phyloP scores from a whole-genome alignment of 1,140 invertebrate species.

The Drosophila littoralis region DNA sequence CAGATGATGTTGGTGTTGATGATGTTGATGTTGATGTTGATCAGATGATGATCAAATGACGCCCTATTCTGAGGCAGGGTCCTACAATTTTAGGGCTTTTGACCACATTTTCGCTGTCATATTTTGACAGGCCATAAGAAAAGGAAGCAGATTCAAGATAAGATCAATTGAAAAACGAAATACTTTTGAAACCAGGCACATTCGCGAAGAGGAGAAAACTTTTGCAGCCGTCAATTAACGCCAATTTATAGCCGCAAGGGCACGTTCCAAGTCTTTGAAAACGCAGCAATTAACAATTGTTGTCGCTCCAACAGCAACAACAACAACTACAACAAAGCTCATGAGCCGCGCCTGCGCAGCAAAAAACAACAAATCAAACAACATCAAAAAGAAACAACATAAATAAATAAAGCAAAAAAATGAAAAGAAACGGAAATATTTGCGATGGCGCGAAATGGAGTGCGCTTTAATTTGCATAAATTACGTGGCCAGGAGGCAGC shows the following conservation, averaged over 20 bases:
- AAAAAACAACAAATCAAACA: constrained; percentile 77
- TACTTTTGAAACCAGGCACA: not conserved
- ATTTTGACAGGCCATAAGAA: constrained; percentile 39
- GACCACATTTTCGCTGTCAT: constrained; percentile 24
- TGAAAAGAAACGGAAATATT: constrained; percentile 44
- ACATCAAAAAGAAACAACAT: constrained; percentile 39
- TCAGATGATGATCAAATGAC: constrained; percentile 12
- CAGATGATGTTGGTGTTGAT: not conserved
- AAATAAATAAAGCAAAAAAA: not conserved
- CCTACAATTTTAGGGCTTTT: constrained; percentile 10
- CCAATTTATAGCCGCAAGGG: constrained; percentile 67
- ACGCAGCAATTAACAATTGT: constrained; percentile 79
- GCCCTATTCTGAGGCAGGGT: not conserved
- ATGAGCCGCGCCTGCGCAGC: constrained; percentile 63
- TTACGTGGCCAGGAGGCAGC: constrained; percentile 43
- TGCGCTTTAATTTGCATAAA: constrained; percentile 82
- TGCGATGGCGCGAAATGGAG: constrained; percentile 78
- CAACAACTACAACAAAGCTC: constrained; percentile 31
- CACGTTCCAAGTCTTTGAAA: constrained; percentile 46
- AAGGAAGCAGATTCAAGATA: constrained; percentile 22
- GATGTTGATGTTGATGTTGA: constrained; percentile 9
- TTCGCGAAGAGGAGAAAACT: not conserved
- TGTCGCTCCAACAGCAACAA: constrained; percentile 34
- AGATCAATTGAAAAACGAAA: constrained; percentile 23
- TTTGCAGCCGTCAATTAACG: constrained; percentile 72